Evolutionary conservation across 2,888 invertebrate genomes (phyloP), one percentile per base, ranked within the genome.

Genomic region (Lysandra coridon): DNA sequence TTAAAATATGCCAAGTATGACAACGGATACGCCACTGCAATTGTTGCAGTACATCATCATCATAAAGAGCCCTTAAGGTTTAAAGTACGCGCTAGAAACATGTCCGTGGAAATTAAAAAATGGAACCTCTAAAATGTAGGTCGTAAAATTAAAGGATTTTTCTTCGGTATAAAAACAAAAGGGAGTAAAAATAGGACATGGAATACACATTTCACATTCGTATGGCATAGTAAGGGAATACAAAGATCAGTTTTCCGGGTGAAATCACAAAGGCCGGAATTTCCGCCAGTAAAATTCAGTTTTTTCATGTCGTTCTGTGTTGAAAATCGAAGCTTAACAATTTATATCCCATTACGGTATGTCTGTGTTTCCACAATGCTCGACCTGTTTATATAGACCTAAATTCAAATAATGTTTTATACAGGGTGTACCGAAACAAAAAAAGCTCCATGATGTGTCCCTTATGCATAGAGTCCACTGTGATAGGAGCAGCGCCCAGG

Each of bases 261-360:
- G 64, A 33, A 33, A 33, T 69, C 69, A 14, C 69, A 69, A 69
- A 69, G 69, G 69, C 69, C 37, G 69, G 17, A 69, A 69, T 69
- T 33, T 33, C 69, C 69, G 69, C 4, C 33, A 17, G 69, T 37
- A 33, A 69, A 69, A 69, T 64, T 33, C 4, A 33, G 33, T 33
- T 69, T 33, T 69, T 33, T n/a, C 69, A 69, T 69, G 5, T 14
- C 69, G 6, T 14, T 69, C 5, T 37, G 33, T 33, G 33, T 69
- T 4, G 69, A 69, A 69, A 17, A 17, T 69, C 69, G 33, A 33
- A 69, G 69, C 69, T 33, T 69, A 69, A 33, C 69, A 69, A 69
- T n/a, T n/a, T n/a, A 14, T 69, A 69, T 69, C 33, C 33, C 14
- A 69, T 69, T 69, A 33, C 33, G 33, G 33, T 14, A 33, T 69